These are phyloP conservation scores for Actenoides hombroni DNA, from an alignment of 2,113 vertebrate genomes.

Conservation along the genomic window DNA sequence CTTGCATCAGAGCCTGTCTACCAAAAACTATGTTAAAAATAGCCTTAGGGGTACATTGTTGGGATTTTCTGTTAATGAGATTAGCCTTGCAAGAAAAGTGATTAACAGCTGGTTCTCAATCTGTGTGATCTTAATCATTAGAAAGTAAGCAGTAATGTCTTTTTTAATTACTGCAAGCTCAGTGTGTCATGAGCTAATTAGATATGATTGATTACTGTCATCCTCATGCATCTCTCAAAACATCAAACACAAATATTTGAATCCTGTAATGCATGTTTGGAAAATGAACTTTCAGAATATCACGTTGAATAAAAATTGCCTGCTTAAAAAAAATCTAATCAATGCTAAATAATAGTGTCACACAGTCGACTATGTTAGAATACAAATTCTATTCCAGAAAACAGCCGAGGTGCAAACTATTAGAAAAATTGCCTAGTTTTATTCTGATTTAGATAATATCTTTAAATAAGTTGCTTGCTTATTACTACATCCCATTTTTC, in stretches of 20 bases:
- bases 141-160: slow-evolving; percentile 56
- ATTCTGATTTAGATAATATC: background rate
- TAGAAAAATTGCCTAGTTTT: background rate
- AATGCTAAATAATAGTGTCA: background rate
- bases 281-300: slow-evolving; percentile 15
- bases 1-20: background rate
- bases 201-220: slow-evolving; percentile 64
- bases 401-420: background rate
- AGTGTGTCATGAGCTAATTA: slow-evolving; percentile 57
- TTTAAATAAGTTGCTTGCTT: background rate
- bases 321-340: background rate
- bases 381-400: background rate
- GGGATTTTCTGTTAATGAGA: slow-evolving; percentile 27
- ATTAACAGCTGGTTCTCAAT: slow-evolving; percentile 56
- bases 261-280: background rate
- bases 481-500: background rate
- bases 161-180: slow-evolving; percentile 59
- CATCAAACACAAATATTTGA: slow-evolving; percentile 39
- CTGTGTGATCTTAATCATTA: slow-evolving; percentile 52
- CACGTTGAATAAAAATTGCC: background rate
- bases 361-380: background rate
- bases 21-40: slow-evolving; percentile 7
- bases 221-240: slow-evolving; percentile 25
- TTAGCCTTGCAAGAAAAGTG: slow-evolving; percentile 39
- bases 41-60: background rate